phyloP scores from a whole-genome alignment of 2,797 vertebrate genomes.

The Amniataba percoides region DNA sequence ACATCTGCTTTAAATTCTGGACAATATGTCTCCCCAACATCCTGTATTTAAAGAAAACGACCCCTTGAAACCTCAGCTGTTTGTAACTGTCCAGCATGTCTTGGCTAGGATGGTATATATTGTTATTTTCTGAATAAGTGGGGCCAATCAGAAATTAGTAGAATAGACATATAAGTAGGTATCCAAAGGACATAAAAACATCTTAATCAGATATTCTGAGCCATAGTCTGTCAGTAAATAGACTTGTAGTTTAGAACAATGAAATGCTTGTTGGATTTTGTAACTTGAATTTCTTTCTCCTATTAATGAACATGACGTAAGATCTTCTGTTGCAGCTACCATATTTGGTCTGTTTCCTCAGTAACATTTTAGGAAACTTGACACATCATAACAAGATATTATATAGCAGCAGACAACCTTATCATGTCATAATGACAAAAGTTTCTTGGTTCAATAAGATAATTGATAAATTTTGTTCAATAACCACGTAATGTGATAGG shows the following conservation, averaged over 20 bases:
- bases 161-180: neutral
- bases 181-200: neutral
- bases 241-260: neutral
- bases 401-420: neutral
- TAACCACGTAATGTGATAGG: neutral
- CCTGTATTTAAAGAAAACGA: neutral
- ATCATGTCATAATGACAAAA: neutral
- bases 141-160: neutral
- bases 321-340: neutral
- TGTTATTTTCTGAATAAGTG: neutral
- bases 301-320: neutral
- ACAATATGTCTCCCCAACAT: neutral
- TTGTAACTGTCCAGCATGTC: neutral
- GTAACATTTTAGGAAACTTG: too few species aligned
- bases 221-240: neutral
- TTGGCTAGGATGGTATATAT: neutral
- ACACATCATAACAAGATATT: too few species aligned
- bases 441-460: neutral
- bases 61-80: neutral
- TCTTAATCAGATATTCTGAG: neutral
- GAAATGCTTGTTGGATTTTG: neutral
- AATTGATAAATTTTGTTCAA: neutral
- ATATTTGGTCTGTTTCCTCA: too few species aligned
- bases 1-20: neutral
- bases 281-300: neutral